A percentile compares a stretch with the other conserved stretches of the same genome.
Conservation (phyloP, 2,888 invertebrate species). For the Ditylenchus weischeri region DNA sequence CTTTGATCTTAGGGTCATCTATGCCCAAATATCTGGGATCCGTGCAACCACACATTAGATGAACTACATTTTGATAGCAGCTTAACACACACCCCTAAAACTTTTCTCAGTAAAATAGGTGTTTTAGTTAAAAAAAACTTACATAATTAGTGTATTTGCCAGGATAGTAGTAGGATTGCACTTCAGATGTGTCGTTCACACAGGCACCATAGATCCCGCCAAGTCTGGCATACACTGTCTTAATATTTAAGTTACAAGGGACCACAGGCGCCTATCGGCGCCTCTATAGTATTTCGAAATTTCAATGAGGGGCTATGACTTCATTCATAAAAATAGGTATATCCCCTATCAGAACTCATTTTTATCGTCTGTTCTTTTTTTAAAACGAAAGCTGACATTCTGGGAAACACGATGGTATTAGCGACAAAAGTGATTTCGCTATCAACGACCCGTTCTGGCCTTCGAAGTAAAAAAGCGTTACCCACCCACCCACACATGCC, state of each 20-base stretch:
- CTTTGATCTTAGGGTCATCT: neutral
- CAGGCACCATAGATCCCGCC: constrained; percentile 33
- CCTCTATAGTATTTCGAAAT: too few species aligned
- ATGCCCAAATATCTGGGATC: constrained; percentile 31
- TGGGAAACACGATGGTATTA: too few species aligned
- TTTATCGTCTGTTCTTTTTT: too few species aligned
- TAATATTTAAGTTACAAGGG: neutral
- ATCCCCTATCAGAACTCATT: too few species aligned
- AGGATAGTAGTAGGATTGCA: constrained; percentile 33
- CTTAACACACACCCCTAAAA: constrained; percentile 30
- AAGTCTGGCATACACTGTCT: constrained; percentile 20
- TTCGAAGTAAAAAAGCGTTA: too few species aligned
- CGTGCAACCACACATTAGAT: constrained; percentile 29
- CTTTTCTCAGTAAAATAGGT: neutral
- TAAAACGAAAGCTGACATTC: too few species aligned
- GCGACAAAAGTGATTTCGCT: too few species aligned
- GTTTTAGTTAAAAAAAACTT: neutral
- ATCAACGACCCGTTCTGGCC: too few species aligned
- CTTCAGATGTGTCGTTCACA: constrained; percentile 24
- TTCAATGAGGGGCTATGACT: too few species aligned
- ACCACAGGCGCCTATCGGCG: too few species aligned
- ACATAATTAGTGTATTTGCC: constrained; percentile 34
- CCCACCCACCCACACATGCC: too few species aligned
- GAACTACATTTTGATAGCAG: constrained; percentile 34
- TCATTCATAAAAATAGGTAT: too few species aligned